Conservation (phyloP, 2,888 invertebrate species). For the Epistrophe eligans region DNA sequence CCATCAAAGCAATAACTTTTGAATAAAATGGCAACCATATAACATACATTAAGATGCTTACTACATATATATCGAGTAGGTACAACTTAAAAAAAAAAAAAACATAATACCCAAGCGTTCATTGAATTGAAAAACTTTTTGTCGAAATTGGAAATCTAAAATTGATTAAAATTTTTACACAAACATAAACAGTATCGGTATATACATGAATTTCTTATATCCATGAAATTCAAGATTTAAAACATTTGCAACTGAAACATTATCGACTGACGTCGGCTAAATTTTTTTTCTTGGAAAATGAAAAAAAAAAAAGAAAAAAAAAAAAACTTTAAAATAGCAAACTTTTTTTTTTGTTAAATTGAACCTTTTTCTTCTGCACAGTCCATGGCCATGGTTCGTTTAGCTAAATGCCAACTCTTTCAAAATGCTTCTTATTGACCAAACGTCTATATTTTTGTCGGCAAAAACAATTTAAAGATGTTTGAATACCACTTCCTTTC, state of each 20-base stretch:
- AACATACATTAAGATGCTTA: constrained; percentile 4
- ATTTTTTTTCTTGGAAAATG: not conserved
- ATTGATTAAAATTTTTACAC: constrained; percentile 66
- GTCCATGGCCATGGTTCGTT: constrained; percentile 13
- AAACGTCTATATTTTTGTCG: constrained; percentile 52
- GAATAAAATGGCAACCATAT: constrained; percentile 27
- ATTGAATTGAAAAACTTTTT: constrained; percentile 58
- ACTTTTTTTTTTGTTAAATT: constrained; percentile 18
- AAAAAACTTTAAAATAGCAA: not conserved
- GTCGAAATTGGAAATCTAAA: constrained; percentile 67
- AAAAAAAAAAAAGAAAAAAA: not conserved
- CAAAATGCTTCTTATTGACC: constrained; percentile 47
- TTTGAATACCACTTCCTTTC: constrained; percentile 48
- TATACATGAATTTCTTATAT: constrained; percentile 19
- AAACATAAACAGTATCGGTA: constrained; percentile 18
- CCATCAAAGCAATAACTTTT: constrained; percentile 32
- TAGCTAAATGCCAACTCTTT: constrained; percentile 30
- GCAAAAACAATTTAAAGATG: constrained; percentile 66
- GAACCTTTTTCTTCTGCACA: constrained; percentile 2
- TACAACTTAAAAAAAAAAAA: not conserved
- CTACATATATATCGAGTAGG: too few relatives aligned
- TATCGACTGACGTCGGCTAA: constrained; percentile 2
- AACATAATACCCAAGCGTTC: not conserved
- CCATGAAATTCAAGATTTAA: constrained; percentile 50
- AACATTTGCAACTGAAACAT: not conserved